Evolutionary conservation across 2,888 invertebrate genomes (phyloP).

Genomic region (Sphaerophoria rueppellii): DNA sequence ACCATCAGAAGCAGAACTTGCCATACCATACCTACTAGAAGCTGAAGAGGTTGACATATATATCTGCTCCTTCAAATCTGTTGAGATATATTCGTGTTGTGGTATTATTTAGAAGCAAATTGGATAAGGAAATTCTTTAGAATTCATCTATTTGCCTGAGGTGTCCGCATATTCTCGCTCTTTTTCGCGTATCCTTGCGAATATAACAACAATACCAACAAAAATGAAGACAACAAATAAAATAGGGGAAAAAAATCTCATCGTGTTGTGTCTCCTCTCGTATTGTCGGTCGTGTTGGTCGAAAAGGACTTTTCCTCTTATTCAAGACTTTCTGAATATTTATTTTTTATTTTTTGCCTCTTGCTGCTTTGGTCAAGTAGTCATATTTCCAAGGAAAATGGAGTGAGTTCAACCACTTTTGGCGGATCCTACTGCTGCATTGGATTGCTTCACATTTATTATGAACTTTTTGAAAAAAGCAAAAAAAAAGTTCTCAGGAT

Average conservation of each 20-base stretch:
- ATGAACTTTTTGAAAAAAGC: constrained; percentile 63
- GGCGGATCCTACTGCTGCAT: constrained; percentile 19
- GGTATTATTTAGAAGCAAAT: constrained; percentile 56
- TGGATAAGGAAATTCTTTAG: constrained; percentile 65
- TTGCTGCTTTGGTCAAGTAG: constrained; percentile 58
- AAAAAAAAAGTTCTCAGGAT: constrained; percentile 33
- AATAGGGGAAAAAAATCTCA: not conserved
- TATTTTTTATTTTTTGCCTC: constrained; percentile 15
- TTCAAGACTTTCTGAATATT: constrained; percentile 34
- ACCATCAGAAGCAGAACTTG: not conserved
- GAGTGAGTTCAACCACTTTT: constrained; percentile 11
- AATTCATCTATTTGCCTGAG: constrained; percentile 65
- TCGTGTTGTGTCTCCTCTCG: constrained; percentile 7
- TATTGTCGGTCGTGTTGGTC: not conserved
- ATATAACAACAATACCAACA: constrained; percentile 13
- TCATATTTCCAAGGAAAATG: constrained; percentile 59
- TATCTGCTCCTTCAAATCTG: not conserved
- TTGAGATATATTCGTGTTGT: not conserved
- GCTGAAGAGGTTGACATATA: too few species aligned
- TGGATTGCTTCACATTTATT: constrained; percentile 62
- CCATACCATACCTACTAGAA: not conserved
- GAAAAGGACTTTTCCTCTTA: constrained; percentile 34
- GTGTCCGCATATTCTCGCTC: constrained; percentile 55
- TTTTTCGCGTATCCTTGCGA: constrained; percentile 45
- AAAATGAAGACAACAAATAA: not conserved